Evolutionary conservation across 2,888 invertebrate species (phyloP).

Genomic region (Coronaproctus castanopsis): DNA sequence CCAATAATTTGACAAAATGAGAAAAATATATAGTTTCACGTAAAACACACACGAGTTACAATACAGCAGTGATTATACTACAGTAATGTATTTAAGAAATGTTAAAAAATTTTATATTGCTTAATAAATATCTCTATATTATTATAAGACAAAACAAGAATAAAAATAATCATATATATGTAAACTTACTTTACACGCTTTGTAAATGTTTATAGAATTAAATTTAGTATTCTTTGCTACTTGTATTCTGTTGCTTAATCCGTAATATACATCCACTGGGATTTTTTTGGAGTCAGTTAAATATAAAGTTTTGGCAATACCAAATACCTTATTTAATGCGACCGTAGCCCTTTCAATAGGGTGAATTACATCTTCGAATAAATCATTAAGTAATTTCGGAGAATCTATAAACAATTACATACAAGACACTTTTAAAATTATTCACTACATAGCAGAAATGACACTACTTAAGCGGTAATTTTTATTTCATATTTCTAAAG

Average conservation of each 20-base stretch:
- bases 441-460: too few species aligned
- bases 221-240: constrained; percentile 53
- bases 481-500: too few species aligned
- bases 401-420: constrained; percentile 1
- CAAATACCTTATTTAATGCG: constrained; percentile 66
- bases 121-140: too few species aligned
- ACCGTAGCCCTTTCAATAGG: constrained; percentile 52
- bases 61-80: too few species aligned
- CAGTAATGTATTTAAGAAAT: too few species aligned
- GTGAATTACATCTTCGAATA: constrained; percentile 46
- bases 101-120: too few species aligned
- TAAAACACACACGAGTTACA: too few species aligned
- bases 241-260: constrained; percentile 58
- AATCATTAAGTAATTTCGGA: constrained; percentile 27
- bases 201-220: constrained; percentile 44
- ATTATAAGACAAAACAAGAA: neutral
- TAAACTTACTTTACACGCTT: constrained; percentile 35
- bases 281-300: constrained; percentile 56
- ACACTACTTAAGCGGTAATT: too few species aligned
- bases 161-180: constrained; percentile 2
- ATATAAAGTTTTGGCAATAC: constrained; percentile 63
- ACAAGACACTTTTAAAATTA: too few species aligned
- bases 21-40: too few species aligned
- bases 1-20: too few species aligned
- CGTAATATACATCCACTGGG: constrained; percentile 55